These are phyloP conservation scores for Oncopodura yosiiana DNA, from an alignment of 1,140 invertebrate genomes.

Conservation along the genomic window DNA sequence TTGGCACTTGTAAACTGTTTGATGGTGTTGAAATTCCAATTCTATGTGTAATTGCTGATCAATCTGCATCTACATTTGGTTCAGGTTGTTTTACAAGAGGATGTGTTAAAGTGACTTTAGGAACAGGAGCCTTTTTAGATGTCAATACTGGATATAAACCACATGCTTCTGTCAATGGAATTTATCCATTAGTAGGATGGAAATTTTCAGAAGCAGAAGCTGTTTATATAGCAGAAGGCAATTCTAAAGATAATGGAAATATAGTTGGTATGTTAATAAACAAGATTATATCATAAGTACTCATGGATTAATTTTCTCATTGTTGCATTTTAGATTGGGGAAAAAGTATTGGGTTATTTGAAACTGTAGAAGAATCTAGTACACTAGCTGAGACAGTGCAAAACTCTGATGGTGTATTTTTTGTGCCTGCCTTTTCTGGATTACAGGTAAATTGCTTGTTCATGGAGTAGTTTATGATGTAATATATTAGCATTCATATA, in stretches of 20 bases:
- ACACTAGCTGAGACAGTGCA: slow-evolving; percentile 59
- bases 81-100: slow-evolving; percentile 71
- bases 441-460: slow-evolving; percentile 55
- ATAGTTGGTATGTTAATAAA: too few species aligned
- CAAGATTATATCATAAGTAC: too few species aligned
- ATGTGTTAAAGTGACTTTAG: slow-evolving; percentile 84
- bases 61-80: slow-evolving; percentile 81
- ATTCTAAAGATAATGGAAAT: slow-evolving; percentile 74
- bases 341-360: slow-evolving; percentile 59
- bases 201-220: slow-evolving; percentile 49
- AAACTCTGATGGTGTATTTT: slow-evolving; percentile 71
- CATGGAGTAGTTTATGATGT: slow-evolving; percentile 14
- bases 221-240: slow-evolving; percentile 71
- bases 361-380: slow-evolving; percentile 56
- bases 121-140: slow-evolving; percentile 87
- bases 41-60: slow-evolving; percentile 44
- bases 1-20: slow-evolving; percentile 31
- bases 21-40: slow-evolving; percentile 29
- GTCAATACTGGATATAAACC: slow-evolving; percentile 69
- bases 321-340: too few species aligned
- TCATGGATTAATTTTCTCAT: too few species aligned
- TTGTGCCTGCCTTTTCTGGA: slow-evolving; percentile 84
- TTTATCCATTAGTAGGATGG: slow-evolving; percentile 83
- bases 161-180: slow-evolving; percentile 60
- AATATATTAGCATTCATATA: not conserved